Base-by-base conservation (phyloP, 2,113 vertebrate species). In the Notarius quadriscutis region DNA sequence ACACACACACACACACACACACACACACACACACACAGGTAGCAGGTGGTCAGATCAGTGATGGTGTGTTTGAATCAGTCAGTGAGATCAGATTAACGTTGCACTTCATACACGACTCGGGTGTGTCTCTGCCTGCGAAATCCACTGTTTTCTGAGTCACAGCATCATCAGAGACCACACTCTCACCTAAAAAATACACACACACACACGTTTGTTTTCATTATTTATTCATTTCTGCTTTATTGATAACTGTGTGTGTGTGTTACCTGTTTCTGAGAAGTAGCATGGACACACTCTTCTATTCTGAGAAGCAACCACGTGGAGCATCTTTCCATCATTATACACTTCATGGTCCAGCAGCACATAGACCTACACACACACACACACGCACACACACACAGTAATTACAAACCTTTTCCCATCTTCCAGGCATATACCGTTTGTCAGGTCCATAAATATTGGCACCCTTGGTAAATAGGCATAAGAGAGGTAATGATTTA, bases 331-430 rank as follows among this genome's bases (percentile, higher is more conserved):
- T 69, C 75, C 91, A 87, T 92, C 92, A 27, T 69, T 34, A 81
- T 90, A 57, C 5, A 87, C 71, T 9, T 72, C 92, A 4, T 91
- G 85, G 74, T 96, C 95, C 86, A 94, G 91, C 84, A 95, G 75
- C 87, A 95, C 88, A 86, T 90, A 93, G 83, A 96, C 92, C 97
- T 98, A 92, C 57, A 94, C 30, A 86, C 48, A 86, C 20, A 84
- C 51, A 84, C 34, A 75, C 51, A 87, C 30, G 55, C 77, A 63
- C n/a, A 84, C 81, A 86, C 77, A 72, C 2, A 87, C 55, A 86
- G 58, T 4, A 41, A 41, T 41, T 41, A 41, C 41, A 41, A 41
- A 4, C 41, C 41, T 41, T 41, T 41, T 41, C 41, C 41, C 41
- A 4, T 41, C 41, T 41, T 41, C 62, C 4, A 74, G 48, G 2